Conservation (phyloP, 2,888 invertebrate genomes). For the Watsonalla binaria region DNA sequence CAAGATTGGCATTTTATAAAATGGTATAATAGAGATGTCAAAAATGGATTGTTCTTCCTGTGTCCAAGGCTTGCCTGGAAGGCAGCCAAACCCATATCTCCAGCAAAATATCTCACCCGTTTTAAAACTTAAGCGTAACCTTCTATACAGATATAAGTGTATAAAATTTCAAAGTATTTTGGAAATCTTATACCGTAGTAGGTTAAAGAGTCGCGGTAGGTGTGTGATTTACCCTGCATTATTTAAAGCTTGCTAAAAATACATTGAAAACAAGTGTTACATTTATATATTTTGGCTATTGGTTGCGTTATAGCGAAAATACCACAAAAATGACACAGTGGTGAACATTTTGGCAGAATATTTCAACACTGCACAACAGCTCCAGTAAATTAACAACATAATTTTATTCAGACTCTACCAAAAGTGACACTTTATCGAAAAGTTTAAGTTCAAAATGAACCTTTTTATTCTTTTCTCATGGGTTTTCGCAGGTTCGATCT, state of each 20-base stretch:
- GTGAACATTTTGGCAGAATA: background rate
- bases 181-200: background rate
- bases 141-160: background rate
- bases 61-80: slow-evolving; percentile 27
- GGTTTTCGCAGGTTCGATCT: no score
- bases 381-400: no score
- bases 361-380: background rate
- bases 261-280: background rate
- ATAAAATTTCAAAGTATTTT: background rate
- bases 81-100: slow-evolving; percentile 36
- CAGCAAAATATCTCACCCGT: slow-evolving; percentile 28
- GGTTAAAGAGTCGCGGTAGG: no score
- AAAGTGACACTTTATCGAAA: no score
- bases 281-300: background rate
- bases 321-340: background rate
- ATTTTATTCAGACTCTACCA: no score
- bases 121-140: slow-evolving; percentile 31
- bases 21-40: slow-evolving; percentile 26
- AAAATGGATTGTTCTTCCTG: slow-evolving; percentile 34
- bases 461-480: no score
- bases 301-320: background rate
- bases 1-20: slow-evolving; percentile 11
- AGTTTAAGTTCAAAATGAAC: no score
- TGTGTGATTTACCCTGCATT: no score
- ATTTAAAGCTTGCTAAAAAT: background rate